Evolutionary conservation across 1,140 invertebrate genomes (phyloP).

Genomic region (Pseudomyrmex flavicornis): DNA sequence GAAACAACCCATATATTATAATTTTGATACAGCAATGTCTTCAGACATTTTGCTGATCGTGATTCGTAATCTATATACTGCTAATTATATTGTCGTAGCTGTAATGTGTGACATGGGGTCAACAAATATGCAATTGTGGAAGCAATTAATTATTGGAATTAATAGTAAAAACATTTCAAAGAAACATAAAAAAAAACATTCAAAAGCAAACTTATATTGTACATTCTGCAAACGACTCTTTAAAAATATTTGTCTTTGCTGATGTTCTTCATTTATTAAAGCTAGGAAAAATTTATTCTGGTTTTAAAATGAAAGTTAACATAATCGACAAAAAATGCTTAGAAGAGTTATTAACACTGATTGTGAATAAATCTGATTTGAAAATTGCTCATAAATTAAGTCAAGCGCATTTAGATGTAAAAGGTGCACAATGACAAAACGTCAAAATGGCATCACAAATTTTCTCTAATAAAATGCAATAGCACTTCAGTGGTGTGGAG

Average conservation of each 20-base stretch:
- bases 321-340: background rate
- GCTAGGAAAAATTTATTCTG: background rate
- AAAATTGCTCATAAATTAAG: conserved; percentile 21
- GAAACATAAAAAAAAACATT: background rate
- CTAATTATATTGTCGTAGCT: background rate
- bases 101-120: background rate
- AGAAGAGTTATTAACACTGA: background rate
- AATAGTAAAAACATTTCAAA: background rate
- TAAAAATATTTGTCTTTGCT: conserved; percentile 5
- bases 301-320: background rate
- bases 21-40: background rate
- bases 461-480: background rate
- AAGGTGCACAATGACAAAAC: conserved; percentile 4
- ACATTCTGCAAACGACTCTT: background rate
- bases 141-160: background rate
- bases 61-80: background rate
- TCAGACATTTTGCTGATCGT: background rate
- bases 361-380: background rate
- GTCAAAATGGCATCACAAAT: background rate
- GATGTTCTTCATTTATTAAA: conserved; percentile 14
- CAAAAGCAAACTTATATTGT: background rate
- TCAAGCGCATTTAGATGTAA: background rate
- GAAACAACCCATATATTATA: background rate
- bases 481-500: background rate
- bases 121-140: background rate